These are phyloP conservation scores for Beroe forskalii DNA, from an alignment of 37 sponge, comb jelly and placozoan species.

Conservation along the genomic window DNA sequence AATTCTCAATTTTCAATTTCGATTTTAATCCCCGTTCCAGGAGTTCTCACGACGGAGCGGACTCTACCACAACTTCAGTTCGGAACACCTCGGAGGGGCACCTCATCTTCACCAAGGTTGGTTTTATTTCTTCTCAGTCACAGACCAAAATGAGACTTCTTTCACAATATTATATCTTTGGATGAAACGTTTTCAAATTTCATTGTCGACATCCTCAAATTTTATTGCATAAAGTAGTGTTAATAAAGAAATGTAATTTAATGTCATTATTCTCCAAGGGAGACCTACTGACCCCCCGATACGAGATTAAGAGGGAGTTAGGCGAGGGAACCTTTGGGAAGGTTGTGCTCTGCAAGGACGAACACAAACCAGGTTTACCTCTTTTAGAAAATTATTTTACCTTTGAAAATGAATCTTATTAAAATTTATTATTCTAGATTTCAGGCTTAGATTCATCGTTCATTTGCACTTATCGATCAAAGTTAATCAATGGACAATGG, in stretches of 20 bases:
- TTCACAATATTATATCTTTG: no score
- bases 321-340: conserved; percentile 99
- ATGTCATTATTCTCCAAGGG: conserved; percentile 21
- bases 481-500: no score
- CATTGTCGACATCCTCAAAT: no score
- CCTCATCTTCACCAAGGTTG: conserved; percentile 48
- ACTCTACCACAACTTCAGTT: no score
- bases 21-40: no score
- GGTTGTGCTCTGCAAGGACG: conserved; percentile 88
- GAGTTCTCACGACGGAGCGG: no score
- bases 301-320: conserved; percentile 80
- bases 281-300: conserved; percentile 59
- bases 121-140: conserved; percentile 63
- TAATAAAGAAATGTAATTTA: no score
- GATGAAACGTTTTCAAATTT: no score
- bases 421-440: not conserved
- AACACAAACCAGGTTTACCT: conserved; percentile 65
- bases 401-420: not conserved
- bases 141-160: conserved; percentile 74
- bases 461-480: no score
- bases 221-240: no score
- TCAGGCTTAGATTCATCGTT: not conserved
- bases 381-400: not conserved
- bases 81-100: conserved; percentile 45
- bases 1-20: no score